phyloP scores from a whole-genome alignment of 2,888 invertebrate species.

The Lamproptera curius region DNA sequence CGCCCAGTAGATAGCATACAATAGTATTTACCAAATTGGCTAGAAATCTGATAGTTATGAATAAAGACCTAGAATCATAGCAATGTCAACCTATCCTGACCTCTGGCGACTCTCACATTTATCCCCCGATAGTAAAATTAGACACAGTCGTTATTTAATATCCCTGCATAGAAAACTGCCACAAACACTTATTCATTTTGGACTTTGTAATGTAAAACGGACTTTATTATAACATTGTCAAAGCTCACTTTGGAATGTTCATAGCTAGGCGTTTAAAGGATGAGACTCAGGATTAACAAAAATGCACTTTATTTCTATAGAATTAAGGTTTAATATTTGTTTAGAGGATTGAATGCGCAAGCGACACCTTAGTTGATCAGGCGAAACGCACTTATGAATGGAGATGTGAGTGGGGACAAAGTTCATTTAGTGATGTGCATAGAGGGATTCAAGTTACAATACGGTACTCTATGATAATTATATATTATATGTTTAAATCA shows the following conservation, averaged over 20 bases:
- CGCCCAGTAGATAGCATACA: no score
- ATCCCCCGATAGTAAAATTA: slow-evolving; percentile 4
- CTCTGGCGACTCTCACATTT: no score
- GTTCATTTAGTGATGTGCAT: slow-evolving; percentile 18
- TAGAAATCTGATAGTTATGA: no score
- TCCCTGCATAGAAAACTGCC: slow-evolving; percentile 8
- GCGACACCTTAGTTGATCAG: neutral
- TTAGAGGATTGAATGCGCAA: neutral
- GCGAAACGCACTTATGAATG: slow-evolving; percentile 16
- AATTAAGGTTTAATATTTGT: neutral
- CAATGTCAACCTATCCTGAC: no score
- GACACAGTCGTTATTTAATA: slow-evolving; percentile 14
- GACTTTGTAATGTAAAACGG: neutral
- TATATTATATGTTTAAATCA: neutral
- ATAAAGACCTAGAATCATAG: no score
- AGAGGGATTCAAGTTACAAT: neutral
- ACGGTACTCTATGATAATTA: no score
- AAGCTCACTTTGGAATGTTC: neutral
- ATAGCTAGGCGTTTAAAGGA: neutral
- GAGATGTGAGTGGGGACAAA: slow-evolving; percentile 16
- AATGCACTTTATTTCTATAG: neutral
- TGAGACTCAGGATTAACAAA: neutral
- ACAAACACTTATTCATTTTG: slow-evolving; percentile 1
- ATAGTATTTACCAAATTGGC: no score
- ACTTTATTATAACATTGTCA: neutral